Base-by-base conservation (phyloP, 2,888 invertebrate genomes). In the Parapristionchus giblindavisi region DNA sequence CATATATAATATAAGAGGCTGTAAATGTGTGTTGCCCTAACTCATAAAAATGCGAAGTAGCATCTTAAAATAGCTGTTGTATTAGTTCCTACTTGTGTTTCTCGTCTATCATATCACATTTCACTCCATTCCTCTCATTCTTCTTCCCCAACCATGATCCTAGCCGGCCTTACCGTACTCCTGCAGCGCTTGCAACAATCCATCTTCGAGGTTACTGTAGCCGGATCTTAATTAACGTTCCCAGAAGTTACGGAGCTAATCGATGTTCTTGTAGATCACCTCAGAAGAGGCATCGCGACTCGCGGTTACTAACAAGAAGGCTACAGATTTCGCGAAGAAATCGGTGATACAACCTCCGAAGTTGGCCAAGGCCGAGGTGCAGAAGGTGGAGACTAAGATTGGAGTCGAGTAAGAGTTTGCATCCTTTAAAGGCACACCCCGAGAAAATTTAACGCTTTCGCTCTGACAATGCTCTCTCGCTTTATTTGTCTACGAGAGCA, bases 311-410 rank as follows among this genome's bases (percentile, higher is more conserved):
- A 40, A 75, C 24, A 81, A 84, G 66, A 84, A 85, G 34, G 61
- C 79, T 1, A 85, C 84, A 2, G 85, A 85, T 75, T 85, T 84
- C 73, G 85, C 85, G 11, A 78, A 77, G 54, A 85, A 85, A 68
- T 84, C 85, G 0, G 84, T 85, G 4, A 83, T 85, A 63, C 85
- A 85, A 65, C 82, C 85, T 56, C 76, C 81, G 61, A 83, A 84
- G 68, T 56, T 80, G 66, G 84, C 83, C 63, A 81, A 80, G 40
- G 81, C 79, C n/a, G 79, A 79, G 36, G 80, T 83, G 14, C 76
- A 78, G 5, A 66, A 75, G 27, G 72, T 81, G 32, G 79, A 83
- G 66, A 80, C 80, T 36, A 78, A 77, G 58, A 34, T 78, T 40
- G 77, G 51, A 48, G 43, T 24, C 32, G 75, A 71, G 72, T 75